Evolutionary conservation across 1,140 invertebrate genomes (phyloP), one percentile per base, ranked within the genome.

Genomic region (Brevipalpus yothersi): DNA sequence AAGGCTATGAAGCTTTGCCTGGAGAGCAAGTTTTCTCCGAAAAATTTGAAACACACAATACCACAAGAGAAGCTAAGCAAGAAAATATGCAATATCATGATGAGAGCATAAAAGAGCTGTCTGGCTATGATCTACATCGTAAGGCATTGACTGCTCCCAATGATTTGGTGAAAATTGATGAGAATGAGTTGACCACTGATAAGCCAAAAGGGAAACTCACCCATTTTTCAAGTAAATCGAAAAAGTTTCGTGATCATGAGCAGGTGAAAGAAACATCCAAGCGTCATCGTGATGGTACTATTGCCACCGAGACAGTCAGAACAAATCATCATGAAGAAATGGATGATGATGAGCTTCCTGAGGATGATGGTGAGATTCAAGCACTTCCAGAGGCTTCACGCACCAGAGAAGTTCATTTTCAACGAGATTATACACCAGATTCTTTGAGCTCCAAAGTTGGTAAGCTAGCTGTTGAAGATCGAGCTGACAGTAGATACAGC

Each of bases 221-320:
- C 11, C 66, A 67, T 53, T 67, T 57, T 53, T 63, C 63, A 12
- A 61, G 59, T 17, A 62, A 82, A 53, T 81, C 80, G 63, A 83
- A 88, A 66, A 81, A 79, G 53, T 77, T 80, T 15, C 78, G 86
- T 12, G 79, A 84, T 61, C 85, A 82, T 17, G 77, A 84, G 40
- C 83, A 89, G 69, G 80, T 88, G 65, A 82, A 79, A 51, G 83
- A 89, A 66, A 80, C 63, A 17, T 64, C 66, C 0, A 60, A 66
- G 41, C 21, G 64, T 4, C 54, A 41, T n/a, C 75, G 79, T 39
- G 83, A 86, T 72, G 87, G 87, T 13, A 80, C 82, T 62, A 77
- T 90, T 58, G 78, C 87, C 60, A 90, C 85, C 1, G 85, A 90
- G 73, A 84, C 69, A 1, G 64, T 64, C 13, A 62, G 65, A 21